A percentile compares a stretch with the other conserved stretches of the same genome.
phyloP scores from a whole-genome alignment of 2,113 vertebrate genomes.

The Cochlearius cochlearius region DNA sequence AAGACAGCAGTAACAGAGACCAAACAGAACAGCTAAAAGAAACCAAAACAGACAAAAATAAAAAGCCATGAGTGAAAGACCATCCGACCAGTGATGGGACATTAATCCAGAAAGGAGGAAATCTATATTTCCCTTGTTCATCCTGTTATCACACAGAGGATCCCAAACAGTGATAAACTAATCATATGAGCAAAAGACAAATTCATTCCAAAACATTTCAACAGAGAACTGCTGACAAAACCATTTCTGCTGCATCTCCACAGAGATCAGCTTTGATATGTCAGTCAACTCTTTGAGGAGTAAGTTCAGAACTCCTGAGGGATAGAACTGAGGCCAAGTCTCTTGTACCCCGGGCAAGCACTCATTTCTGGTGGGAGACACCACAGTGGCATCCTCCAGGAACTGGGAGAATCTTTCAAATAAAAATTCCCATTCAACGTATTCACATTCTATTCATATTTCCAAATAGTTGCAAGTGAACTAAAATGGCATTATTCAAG shows the following conservation, averaged over 20 bases:
- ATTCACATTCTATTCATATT: not conserved
- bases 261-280: not conserved
- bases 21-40: not conserved
- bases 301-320: not conserved
- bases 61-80: not conserved
- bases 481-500: not conserved
- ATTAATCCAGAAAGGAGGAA: not conserved
- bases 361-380: not conserved
- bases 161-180: not conserved
- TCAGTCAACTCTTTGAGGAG: not conserved
- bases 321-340: not conserved
- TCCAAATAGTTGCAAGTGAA: not conserved
- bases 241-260: not conserved
- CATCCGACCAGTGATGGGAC: not conserved
- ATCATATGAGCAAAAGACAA: not conserved
- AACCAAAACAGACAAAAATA: not conserved
- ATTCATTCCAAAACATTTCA: not conserved
- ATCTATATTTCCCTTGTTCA: not conserved
- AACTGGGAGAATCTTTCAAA: not conserved
- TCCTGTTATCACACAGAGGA: not conserved
- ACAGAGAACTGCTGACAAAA: not conserved
- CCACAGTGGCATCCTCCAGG: not conserved
- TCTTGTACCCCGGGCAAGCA: not conserved
- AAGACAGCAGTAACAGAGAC: not conserved
- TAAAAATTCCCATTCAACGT: not conserved